Conservation (phyloP, 1,140 invertebrate species). For the Drosophila orena region DNA sequence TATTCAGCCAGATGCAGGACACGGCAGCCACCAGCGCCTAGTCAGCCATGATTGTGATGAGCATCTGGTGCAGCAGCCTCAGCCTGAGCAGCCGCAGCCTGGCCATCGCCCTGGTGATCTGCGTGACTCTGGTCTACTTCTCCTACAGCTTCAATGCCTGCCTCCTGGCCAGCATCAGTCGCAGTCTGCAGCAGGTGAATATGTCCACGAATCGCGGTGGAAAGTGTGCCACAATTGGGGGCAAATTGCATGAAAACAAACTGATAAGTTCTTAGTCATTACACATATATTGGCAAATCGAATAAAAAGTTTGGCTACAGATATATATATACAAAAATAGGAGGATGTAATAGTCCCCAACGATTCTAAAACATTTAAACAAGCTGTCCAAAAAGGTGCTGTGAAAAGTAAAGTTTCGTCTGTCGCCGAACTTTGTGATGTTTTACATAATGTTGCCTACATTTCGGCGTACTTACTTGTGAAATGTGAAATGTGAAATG, state of each 20-base stretch:
- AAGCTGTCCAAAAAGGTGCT: background rate
- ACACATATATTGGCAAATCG: too few relatives aligned
- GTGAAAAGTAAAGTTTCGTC: background rate
- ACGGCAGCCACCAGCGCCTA: background rate
- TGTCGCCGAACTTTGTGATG: background rate
- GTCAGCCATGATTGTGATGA: slow-evolving; percentile 64
- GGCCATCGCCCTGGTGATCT: slow-evolving; percentile 81
- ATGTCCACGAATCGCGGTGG: background rate
- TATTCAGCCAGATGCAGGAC: background rate
- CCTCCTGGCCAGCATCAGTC: slow-evolving; percentile 85
- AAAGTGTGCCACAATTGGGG: background rate
- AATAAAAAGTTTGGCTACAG: too few relatives aligned
- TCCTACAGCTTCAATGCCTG: slow-evolving; percentile 87
- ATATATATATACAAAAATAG: background rate
- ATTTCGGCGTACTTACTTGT: background rate
- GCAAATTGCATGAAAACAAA: background rate
- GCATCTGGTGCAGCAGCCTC: slow-evolving; percentile 78
- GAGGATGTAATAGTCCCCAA: too few relatives aligned
- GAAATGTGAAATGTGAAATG: too few relatives aligned
- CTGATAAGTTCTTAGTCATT: too few relatives aligned
- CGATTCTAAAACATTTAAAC: background rate
- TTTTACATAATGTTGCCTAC: background rate
- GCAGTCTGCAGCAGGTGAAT: slow-evolving; percentile 85
- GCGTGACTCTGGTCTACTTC: slow-evolving; percentile 85
- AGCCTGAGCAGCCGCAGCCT: slow-evolving; percentile 83